These are phyloP conservation scores for Zaprionus gabonicus DNA, from an alignment of 1,140 invertebrate genomes.

Conservation along the genomic window DNA sequence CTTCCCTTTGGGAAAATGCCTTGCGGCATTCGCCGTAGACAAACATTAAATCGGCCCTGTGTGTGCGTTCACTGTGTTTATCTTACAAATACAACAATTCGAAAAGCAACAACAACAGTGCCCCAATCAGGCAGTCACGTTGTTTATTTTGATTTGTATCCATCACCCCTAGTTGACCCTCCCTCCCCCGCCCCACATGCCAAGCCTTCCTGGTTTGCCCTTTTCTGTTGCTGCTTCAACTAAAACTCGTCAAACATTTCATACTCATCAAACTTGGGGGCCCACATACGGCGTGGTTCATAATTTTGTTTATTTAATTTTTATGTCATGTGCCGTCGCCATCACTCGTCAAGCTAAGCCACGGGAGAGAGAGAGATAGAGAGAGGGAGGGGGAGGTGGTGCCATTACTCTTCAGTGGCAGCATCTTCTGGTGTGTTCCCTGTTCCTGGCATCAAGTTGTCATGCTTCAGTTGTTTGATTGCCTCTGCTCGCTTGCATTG, in stretches of 20 bases:
- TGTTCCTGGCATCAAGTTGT: constrained; percentile 75
- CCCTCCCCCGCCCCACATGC: not conserved
- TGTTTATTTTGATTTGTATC: constrained; percentile 78
- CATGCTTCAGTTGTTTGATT: constrained; percentile 82
- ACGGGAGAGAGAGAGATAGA: not conserved
- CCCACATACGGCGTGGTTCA: constrained; percentile 70
- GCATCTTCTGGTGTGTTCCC: constrained; percentile 50
- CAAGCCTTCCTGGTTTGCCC: not conserved
- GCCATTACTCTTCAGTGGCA: constrained; percentile 11
- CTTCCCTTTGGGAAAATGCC: not conserved
- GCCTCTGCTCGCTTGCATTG: constrained; percentile 76
- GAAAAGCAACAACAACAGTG: constrained; percentile 58
- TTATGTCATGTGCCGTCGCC: constrained; percentile 76
- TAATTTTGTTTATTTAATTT: constrained; percentile 84
- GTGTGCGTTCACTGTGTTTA: constrained; percentile 53
- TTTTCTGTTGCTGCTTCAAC: constrained; percentile 32
- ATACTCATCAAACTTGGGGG: constrained; percentile 57
- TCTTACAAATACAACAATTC: constrained; percentile 73
- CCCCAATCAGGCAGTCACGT: constrained; percentile 52
- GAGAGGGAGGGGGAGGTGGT: constrained; percentile 10
- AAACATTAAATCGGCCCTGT: constrained; percentile 62
- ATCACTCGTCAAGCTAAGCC: constrained; percentile 51
- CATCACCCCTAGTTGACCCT: not conserved
- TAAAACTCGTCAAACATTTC: constrained; percentile 52
- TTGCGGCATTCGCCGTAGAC: constrained; percentile 31